phyloP scores from a whole-genome alignment of 2,888 invertebrate species.

The Zelleria hepariella region DNA sequence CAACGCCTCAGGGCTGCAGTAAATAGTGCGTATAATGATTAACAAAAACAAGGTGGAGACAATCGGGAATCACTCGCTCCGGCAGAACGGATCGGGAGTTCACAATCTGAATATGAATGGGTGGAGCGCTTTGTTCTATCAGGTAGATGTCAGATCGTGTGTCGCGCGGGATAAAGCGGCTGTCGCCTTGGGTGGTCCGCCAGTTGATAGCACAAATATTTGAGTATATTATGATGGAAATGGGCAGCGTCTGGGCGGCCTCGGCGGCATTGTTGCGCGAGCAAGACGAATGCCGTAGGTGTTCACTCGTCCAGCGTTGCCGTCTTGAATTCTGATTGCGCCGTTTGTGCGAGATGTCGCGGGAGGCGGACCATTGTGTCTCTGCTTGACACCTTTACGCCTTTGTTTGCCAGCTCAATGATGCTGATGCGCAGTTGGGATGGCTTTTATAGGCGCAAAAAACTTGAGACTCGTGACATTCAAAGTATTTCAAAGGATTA shows the following conservation, averaged over 20 bases:
- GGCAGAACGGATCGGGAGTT: conserved; percentile 15
- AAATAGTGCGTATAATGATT: not conserved
- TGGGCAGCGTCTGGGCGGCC: conserved; percentile 42
- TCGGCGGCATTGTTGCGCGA: conserved; percentile 44
- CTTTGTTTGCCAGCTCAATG: conserved; percentile 13
- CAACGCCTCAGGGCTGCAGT: not conserved
- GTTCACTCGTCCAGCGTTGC: conserved; percentile 21
- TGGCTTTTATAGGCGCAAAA: not conserved
- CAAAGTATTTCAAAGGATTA: too few species aligned
- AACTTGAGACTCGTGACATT: not conserved
- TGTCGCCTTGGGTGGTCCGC: conserved; percentile 56
- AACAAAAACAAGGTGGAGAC: conserved; percentile 3
- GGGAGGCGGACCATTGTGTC: conserved; percentile 24
- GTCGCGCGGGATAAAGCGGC: conserved; percentile 32
- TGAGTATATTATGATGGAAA: conserved; percentile 66
- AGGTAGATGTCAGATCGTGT: conserved; percentile 57
- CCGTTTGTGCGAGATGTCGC: conserved; percentile 35
- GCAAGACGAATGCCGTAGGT: conserved; percentile 49
- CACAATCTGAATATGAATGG: conserved; percentile 44
- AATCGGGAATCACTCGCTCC: not conserved
- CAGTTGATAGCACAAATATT: conserved; percentile 54
- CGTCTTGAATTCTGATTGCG: conserved; percentile 46
- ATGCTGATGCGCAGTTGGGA: not conserved
- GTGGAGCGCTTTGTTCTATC: conserved; percentile 47
- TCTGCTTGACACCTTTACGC: conserved; percentile 24